Conservation (phyloP, 2,888 invertebrate genomes). For the Eremobia ochroleuca region DNA sequence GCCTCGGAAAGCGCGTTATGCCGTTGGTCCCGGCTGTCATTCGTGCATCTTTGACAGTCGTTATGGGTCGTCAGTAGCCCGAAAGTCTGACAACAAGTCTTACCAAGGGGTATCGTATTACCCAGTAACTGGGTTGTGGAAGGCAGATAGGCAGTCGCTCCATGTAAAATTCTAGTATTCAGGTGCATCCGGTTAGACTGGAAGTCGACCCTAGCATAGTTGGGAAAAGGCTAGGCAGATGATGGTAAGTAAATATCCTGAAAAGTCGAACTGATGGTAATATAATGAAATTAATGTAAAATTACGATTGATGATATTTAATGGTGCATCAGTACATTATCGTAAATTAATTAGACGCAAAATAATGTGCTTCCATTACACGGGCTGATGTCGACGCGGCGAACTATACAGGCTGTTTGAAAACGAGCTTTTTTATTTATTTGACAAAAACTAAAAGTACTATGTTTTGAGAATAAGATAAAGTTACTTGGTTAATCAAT, state of each 20-base stretch:
- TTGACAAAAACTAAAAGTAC: background rate
- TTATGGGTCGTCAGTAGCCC: background rate
- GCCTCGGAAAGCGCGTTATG: no score
- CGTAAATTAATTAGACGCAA: constrained; percentile 86
- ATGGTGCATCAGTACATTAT: constrained; percentile 78
- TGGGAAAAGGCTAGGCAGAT: no score
- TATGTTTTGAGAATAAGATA: background rate
- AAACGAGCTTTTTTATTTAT: constrained; percentile 3
- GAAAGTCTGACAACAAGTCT: background rate
- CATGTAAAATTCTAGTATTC: background rate
- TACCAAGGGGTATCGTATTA: background rate
- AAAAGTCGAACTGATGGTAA: constrained; percentile 42
- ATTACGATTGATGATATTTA: constrained; percentile 71
- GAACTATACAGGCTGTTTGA: constrained; percentile 67
- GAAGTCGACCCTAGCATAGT: background rate
- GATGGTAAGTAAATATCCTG: constrained; percentile 19
- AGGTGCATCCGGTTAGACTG: background rate
- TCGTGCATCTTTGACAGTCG: background rate
- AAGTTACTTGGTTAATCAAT: no score
- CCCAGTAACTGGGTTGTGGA: background rate
- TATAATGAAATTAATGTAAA: constrained; percentile 51
- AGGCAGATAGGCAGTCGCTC: background rate
- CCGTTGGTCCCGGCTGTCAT: no score
- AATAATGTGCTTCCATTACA: constrained; percentile 81
- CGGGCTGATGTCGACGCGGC: constrained; percentile 72